phyloP scores from a whole-genome alignment of 2,113 vertebrate genomes.

The Zosterops hypoxanthus region DNA sequence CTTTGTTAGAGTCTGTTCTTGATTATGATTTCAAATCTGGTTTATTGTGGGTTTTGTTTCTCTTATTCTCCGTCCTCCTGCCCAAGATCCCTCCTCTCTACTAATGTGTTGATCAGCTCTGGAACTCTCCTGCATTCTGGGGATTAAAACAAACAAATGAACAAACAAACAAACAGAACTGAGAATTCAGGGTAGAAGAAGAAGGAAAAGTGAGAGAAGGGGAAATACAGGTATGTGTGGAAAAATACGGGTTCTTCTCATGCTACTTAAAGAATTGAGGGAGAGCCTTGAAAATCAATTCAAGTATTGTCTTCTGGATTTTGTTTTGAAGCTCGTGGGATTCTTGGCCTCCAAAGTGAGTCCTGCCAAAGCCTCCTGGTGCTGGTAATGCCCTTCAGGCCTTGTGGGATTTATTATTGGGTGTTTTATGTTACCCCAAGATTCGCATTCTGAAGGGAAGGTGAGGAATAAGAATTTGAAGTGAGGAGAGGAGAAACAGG shows the following conservation, averaged over 20 bases:
- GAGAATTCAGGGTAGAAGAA: background rate
- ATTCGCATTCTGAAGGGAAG: background rate
- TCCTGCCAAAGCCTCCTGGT: background rate
- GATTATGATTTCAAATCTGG: background rate
- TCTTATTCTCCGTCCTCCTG: background rate
- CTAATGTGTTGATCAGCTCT: background rate
- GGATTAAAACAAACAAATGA: background rate
- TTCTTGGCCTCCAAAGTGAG: background rate
- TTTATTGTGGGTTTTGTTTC: background rate
- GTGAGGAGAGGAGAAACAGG: background rate
- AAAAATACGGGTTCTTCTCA: background rate
- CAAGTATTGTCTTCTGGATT: background rate
- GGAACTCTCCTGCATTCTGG: background rate
- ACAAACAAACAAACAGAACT: rapidly evolving
- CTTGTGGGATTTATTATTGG: background rate
- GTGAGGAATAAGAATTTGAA: background rate
- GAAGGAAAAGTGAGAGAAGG: background rate
- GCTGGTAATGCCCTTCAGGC: background rate
- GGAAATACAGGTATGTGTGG: background rate
- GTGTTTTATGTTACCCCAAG: background rate
- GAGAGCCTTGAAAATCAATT: background rate
- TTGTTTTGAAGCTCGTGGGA: background rate
- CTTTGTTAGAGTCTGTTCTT: background rate
- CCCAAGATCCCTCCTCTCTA: background rate
- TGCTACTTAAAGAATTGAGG: background rate